Evolutionary conservation across 2,113 vertebrate species (phyloP).

Genomic region (Synodontis membranacea): DNA sequence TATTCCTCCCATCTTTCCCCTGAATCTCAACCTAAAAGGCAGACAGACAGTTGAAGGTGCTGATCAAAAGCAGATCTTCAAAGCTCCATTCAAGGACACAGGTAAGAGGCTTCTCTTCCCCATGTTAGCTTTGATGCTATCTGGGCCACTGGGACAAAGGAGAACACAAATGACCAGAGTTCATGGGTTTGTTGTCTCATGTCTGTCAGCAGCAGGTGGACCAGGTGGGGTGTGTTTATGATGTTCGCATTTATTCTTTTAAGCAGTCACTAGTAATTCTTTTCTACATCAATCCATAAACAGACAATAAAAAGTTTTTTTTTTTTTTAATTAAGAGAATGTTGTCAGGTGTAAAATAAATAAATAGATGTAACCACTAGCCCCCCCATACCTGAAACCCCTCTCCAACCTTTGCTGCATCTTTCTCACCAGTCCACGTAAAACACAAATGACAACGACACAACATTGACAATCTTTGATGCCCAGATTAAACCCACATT

Average conservation of each 20-base stretch:
- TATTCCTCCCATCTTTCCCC: constrained; percentile 25
- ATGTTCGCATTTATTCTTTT: not conserved
- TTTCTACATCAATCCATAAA: not conserved
- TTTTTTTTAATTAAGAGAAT: not conserved
- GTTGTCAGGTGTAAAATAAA: not conserved
- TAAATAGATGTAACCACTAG: not conserved
- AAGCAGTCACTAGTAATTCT: not conserved
- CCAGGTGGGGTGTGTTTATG: not conserved
- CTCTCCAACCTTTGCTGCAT: not conserved
- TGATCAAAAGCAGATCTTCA: constrained; percentile 77
- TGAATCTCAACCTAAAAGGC: constrained; percentile 44
- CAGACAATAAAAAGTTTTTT: not conserved
- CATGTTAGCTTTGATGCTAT: constrained; percentile 65
- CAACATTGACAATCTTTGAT: not conserved
- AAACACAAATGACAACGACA: not conserved
- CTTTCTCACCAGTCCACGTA: not conserved
- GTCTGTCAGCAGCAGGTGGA: constrained; percentile 49
- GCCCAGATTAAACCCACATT: not conserved
- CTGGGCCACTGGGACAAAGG: constrained; percentile 59
- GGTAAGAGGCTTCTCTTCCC: constrained; percentile 52
- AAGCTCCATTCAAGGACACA: constrained; percentile 62
- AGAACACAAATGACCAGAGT: constrained; percentile 48
- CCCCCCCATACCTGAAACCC: too few species aligned
- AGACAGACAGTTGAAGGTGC: constrained; percentile 56
- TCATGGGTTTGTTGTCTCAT: constrained; percentile 36